Conservation (phyloP, 2,888 invertebrate genomes). For the Microctonus hyperodae region DNA sequence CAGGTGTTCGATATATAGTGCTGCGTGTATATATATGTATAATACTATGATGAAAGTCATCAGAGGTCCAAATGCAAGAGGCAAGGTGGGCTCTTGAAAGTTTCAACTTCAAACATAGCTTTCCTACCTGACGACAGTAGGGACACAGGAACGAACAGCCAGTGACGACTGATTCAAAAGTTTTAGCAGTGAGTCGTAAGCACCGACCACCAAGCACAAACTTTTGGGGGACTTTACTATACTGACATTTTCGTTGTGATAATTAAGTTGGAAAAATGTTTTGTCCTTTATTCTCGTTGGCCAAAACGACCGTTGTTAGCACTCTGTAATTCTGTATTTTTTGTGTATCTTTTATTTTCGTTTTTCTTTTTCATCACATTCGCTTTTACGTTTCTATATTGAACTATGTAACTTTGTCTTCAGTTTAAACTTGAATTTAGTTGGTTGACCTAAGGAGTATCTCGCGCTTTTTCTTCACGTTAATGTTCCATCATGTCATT, state of each 20-base stretch:
- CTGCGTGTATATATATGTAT: too few species aligned
- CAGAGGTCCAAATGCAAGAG: neutral
- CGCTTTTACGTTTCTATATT: conserved; percentile 12
- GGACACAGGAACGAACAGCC: too few species aligned
- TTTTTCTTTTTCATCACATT: neutral
- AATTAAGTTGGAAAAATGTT: conserved; percentile 58
- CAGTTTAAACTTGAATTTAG: conserved; percentile 25
- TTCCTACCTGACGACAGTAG: neutral
- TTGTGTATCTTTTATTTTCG: neutral
- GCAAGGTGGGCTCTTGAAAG: neutral
- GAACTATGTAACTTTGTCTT: conserved; percentile 22
- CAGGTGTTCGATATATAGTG: neutral
- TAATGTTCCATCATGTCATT: neutral
- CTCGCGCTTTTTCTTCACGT: neutral
- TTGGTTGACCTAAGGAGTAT: conserved; percentile 19
- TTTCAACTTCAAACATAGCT: neutral
- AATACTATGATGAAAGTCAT: neutral
- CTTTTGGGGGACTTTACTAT: neutral
- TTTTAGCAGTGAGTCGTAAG: conserved; percentile 3
- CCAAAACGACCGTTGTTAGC: neutral
- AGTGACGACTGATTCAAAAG: conserved; percentile 19
- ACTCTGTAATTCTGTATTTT: neutral
- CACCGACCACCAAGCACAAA: neutral
- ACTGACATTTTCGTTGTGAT: conserved; percentile 44
- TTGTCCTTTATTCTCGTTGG: conserved; percentile 9